Conservation (phyloP, 2,113 vertebrate genomes). For the human region GRCh38 chr9:70088001-70088500, state of each 20-base stretch:
- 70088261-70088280: not conserved
- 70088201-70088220: not conserved
- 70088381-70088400: not conserved
- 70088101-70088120: not conserved
- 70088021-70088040: not conserved
- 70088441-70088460: not conserved
- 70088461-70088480: not conserved
- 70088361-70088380: not conserved
- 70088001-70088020: not conserved
- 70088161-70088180: not conserved
- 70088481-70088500: not conserved
- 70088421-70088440: not conserved
- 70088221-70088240: not conserved
- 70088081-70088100: not conserved
- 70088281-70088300: not conserved
- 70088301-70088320: not conserved
- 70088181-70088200: not conserved
- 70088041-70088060: not conserved
- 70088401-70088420: not conserved
- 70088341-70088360: not conserved
- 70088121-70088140: not conserved
- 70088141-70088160: rapidly evolving
- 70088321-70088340: not conserved
- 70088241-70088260: not conserved
- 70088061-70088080: not conserved